Conservation (phyloP, 2,113 vertebrate species). For the Alethe castanea region DNA sequence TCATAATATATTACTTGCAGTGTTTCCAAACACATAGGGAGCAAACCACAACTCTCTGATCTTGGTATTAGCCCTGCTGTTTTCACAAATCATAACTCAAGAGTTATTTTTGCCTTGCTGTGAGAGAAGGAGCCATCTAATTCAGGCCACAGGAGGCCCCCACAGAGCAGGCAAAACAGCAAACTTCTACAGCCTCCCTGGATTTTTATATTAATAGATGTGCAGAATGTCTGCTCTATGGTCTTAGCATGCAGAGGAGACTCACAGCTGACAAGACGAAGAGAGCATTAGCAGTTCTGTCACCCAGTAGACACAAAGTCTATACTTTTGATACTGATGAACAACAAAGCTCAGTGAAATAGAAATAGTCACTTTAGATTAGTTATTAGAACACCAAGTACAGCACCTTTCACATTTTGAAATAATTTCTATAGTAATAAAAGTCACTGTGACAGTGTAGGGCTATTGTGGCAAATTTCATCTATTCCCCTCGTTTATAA, state of each 20-base stretch:
- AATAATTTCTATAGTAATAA: constrained; percentile 30
- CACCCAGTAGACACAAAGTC: background rate
- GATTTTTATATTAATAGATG: background rate
- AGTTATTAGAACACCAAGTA: background rate
- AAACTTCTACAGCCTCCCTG: constrained; percentile 6
- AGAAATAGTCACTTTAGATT: background rate
- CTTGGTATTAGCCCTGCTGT: background rate
- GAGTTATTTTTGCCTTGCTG: background rate
- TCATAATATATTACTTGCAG: background rate
- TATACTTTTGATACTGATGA: background rate
- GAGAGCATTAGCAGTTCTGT: background rate
- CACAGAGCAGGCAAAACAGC: constrained; percentile 66
- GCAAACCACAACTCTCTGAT: background rate
- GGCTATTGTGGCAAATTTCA: constrained; percentile 23
- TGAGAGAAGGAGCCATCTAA: constrained; percentile 40
- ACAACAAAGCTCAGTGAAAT: background rate
- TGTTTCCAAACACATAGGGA: background rate
- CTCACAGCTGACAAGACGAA: background rate
- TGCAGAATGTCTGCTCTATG: background rate
- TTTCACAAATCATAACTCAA: background rate
- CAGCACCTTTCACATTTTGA: background rate
- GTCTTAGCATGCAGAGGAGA: background rate
- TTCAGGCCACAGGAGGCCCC: constrained; percentile 72
- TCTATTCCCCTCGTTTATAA: constrained; percentile 39
- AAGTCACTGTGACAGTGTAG: constrained; percentile 13